Evolutionary conservation across 2,113 vertebrate genomes (phyloP).

Genomic region (Sula dactylatra): DNA sequence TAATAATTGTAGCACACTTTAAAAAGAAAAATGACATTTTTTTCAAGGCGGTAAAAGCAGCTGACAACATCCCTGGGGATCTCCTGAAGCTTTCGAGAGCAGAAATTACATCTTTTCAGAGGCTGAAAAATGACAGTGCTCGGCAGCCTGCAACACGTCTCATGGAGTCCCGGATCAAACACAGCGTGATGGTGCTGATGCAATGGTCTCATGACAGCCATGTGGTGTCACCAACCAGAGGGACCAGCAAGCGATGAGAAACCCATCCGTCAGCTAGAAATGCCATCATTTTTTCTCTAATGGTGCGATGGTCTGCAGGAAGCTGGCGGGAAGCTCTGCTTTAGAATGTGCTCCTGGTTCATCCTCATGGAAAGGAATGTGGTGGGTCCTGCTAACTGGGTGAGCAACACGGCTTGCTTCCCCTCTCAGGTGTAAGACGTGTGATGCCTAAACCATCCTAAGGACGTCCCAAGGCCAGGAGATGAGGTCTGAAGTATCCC

Average conservation of each 20-base stretch:
- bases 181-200: fast-evolving
- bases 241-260: neutral
- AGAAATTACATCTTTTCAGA: conserved; percentile 40
- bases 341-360: neutral
- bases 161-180: neutral
- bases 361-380: neutral
- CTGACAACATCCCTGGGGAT: conserved; percentile 17
- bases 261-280: neutral
- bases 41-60: conserved; percentile 35
- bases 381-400: neutral
- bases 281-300: fast-evolving
- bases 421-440: neutral
- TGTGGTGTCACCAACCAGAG: neutral
- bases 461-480: neutral
- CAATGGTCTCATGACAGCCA: neutral
- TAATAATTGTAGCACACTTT: conserved; percentile 29
- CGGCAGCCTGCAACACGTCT: neutral
- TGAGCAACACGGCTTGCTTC: neutral
- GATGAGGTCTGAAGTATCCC: neutral
- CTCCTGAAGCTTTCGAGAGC: conserved; percentile 31
- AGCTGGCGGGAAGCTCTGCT: neutral
- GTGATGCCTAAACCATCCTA: neutral
- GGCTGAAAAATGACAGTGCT: conserved; percentile 1
- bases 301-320: fast-evolving
- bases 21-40: conserved; percentile 52